phyloP scores from a whole-genome alignment of 2,888 invertebrate genomes.

The Caenorhabditis wallacei region DNA sequence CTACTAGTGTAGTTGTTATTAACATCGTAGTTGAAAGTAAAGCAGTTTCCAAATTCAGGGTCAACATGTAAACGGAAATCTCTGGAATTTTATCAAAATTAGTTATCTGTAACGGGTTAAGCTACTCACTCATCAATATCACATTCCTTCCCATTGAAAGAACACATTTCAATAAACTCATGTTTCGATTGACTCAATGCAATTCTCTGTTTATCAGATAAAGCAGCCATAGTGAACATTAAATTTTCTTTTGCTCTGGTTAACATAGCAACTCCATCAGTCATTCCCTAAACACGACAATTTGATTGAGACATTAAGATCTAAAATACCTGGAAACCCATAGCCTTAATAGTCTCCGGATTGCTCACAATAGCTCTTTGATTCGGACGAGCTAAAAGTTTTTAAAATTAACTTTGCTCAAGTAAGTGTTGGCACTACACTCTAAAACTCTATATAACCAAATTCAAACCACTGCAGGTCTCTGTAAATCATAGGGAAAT shows the following conservation, averaged over 20 bases:
- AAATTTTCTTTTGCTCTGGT: slow-evolving; percentile 77
- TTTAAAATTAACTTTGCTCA: neutral
- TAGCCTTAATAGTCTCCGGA: slow-evolving; percentile 77
- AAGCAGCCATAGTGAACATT: slow-evolving; percentile 77
- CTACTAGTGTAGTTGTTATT: slow-evolving; percentile 74
- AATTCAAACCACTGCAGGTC: slow-evolving; percentile 29
- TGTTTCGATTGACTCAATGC: slow-evolving; percentile 73
- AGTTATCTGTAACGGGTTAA: neutral
- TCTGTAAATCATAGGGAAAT: neutral
- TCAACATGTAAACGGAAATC: slow-evolving; percentile 77
- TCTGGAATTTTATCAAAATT: slow-evolving; percentile 40
- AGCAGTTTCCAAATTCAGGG: slow-evolving; percentile 77
- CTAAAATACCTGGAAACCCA: slow-evolving; percentile 72
- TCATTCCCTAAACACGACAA: slow-evolving; percentile 72
- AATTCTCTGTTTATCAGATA: slow-evolving; percentile 71
- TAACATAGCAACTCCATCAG: slow-evolving; percentile 77
- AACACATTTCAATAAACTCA: slow-evolving; percentile 78
- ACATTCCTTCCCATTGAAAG: slow-evolving; percentile 77
- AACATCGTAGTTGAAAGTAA: slow-evolving; percentile 76
- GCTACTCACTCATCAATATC: slow-evolving; percentile 71
- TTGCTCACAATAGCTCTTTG: slow-evolving; percentile 73
- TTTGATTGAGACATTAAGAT: neutral
- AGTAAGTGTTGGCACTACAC: slow-evolving; percentile 31
- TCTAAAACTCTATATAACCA: slow-evolving; percentile 19
- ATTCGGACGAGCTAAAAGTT: slow-evolving; percentile 65